Evolutionary conservation across 1,140 invertebrate genomes (phyloP), one percentile per base, ranked within the genome.

Genomic region (Heliconius hewitsoni): DNA sequence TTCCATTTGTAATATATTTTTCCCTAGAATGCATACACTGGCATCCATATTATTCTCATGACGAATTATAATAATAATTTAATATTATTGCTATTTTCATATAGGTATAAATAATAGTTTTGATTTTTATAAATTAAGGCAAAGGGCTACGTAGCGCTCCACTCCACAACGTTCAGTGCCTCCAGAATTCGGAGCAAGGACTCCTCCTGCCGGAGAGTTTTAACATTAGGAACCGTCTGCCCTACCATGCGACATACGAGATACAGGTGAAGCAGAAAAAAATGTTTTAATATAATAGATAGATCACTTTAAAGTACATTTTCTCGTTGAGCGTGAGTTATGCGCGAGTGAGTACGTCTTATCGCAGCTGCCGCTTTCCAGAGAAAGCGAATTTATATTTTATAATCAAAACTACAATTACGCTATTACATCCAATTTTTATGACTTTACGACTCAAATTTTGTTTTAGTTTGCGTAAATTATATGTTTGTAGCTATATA

Each of bases 321-420:
- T 66, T 66, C 60, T 66, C 27, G 60, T 66, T 27, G 30, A 66
- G 9, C 16, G 85, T 86, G 81, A 86, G 82, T 86, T 85, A 86
- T 83, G 84, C 81, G 78, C 77, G 60, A 78, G 70, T 74, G 74
- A 79, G 74, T 46, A 34, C 73, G 80, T 74, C 76, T 80, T 81
- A 83, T 87, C 85, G 85, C 87, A 84, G 85, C 78, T 55, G 79
- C 81, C 71, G 90, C 90, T 91, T 91, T 91, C 90, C 87, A 90
- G 86, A 85, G 90, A 91, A 91, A 90, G 88, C 85, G 85, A 87
- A 83, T 73, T 66, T 76, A 66, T 66, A 74, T 82, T 84, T 87
- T 83, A 82, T 81, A 84, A 83, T 78, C 57, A 75, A 82, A 82
- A 81, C 71, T 81, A 60, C 23, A 66, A 66, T 66, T 66, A 66